Percentiles rank a stretch among this genome's conserved stretches.
Conservation (phyloP, 2,113 vertebrate species). For the Brachyhypopomus gauderio region DNA sequence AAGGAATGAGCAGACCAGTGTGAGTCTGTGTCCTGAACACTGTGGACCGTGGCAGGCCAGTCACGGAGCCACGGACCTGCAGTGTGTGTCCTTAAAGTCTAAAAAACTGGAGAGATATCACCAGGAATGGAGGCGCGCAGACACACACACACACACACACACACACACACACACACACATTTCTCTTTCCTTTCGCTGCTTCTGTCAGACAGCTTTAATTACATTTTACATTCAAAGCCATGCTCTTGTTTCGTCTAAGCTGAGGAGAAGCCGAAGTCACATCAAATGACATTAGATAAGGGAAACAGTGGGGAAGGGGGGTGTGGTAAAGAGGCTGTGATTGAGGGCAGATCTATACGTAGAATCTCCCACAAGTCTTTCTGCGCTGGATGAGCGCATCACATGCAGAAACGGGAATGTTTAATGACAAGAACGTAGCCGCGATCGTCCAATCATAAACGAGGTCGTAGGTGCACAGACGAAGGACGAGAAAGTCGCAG, state of each 20-base stretch:
- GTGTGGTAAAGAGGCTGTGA: background rate
- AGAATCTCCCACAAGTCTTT: constrained; percentile 15
- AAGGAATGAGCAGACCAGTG: too few relatives aligned
- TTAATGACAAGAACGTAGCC: background rate
- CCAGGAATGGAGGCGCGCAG: background rate
- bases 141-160: constrained; percentile 25
- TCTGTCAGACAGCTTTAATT: constrained; percentile 47
- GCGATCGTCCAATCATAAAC: constrained; percentile 12
- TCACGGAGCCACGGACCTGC: background rate
- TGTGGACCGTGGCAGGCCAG: background rate
- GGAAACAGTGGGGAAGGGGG: constrained; percentile 7
- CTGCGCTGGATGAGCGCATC: constrained; percentile 29
- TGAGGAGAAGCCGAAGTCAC: constrained; percentile 25
- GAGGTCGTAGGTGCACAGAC: background rate
- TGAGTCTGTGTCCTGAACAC: background rate
- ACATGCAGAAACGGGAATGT: background rate
- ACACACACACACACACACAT: constrained; percentile 4
- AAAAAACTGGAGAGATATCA: background rate
- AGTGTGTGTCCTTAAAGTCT: background rate
- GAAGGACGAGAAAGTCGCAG: background rate
- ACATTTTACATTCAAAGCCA: constrained; percentile 39
- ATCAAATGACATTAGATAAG: constrained; percentile 27
- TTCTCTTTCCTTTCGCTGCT: background rate
- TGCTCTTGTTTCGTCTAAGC: background rate
- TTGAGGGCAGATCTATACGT: background rate